Conservation (phyloP, 2,888 invertebrate species). For the Aphidius colemani region DNA sequence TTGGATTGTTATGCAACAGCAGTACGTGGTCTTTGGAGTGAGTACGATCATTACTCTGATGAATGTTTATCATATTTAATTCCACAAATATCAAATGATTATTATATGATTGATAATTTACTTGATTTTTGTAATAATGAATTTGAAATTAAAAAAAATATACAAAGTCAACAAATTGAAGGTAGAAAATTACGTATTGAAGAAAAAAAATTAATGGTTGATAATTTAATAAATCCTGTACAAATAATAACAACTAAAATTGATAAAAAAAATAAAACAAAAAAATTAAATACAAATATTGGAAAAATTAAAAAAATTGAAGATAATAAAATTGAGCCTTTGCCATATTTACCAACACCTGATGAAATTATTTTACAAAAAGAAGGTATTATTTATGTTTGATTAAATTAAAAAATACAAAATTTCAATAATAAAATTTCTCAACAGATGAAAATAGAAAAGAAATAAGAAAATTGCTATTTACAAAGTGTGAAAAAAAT, state of each 20-base stretch:
- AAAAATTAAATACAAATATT: slow-evolving; percentile 28
- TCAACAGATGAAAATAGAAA: slow-evolving; percentile 58
- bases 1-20: slow-evolving; percentile 64
- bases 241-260: slow-evolving; percentile 28
- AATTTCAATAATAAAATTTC: slow-evolving; percentile 15
- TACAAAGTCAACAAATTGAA: slow-evolving; percentile 62
- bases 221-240: slow-evolving; percentile 60
- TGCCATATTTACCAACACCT: slow-evolving; percentile 55
- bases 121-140: slow-evolving; percentile 62
- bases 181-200: slow-evolving; percentile 60
- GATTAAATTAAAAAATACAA: slow-evolving; percentile 7
- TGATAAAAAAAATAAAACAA: slow-evolving; percentile 33
- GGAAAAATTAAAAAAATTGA: slow-evolving; percentile 46
- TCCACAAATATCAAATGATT: slow-evolving; percentile 53
- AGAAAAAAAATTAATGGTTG: slow-evolving; percentile 57
- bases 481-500: slow-evolving; percentile 48
- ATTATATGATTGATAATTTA: slow-evolving; percentile 54
- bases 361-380: slow-evolving; percentile 44
- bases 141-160: slow-evolving; percentile 51
- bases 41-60: slow-evolving; percentile 68
- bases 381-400: slow-evolving; percentile 43
- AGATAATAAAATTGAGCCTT: slow-evolving; percentile 59
- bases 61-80: slow-evolving; percentile 52
- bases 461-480: slow-evolving; percentile 44
- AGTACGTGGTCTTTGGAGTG: slow-evolving; percentile 64